Evolutionary conservation across 2,113 vertebrate genomes (phyloP).

Genomic region (Anhinga rufa): DNA sequence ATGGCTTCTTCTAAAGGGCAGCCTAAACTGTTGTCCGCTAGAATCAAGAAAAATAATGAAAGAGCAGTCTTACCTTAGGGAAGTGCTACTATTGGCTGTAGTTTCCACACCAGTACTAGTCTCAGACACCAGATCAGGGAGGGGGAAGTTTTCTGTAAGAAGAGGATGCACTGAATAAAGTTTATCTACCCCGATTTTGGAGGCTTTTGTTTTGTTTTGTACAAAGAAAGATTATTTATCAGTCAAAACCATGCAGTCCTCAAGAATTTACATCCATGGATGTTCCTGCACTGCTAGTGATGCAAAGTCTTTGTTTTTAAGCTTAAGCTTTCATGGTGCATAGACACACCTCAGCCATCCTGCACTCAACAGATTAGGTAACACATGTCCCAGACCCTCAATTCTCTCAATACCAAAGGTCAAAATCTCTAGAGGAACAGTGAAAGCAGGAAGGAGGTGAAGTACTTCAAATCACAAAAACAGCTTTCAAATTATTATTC

Average conservation of each 20-base stretch:
- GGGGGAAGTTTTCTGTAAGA: conserved; percentile 89
- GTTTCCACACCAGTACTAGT: conserved; percentile 93
- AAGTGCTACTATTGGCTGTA: conserved; percentile 87
- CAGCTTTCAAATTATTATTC: neutral
- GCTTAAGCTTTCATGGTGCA: neutral
- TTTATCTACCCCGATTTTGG: neutral
- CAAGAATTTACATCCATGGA: neutral
- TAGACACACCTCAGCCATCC: neutral
- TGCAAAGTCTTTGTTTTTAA: neutral
- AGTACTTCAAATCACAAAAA: neutral
- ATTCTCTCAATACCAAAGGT: neutral
- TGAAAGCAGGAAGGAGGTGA: neutral
- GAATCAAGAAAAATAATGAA: neutral
- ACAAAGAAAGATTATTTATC: neutral
- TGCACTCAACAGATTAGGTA: neutral
- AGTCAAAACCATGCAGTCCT: neutral
- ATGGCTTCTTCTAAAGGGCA: neutral
- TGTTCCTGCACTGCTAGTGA: neutral
- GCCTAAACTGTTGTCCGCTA: neutral
- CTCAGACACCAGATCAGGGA: conserved; percentile 90
- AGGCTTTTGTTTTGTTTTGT: neutral
- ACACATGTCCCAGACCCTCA: neutral
- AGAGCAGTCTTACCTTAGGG: conserved; percentile 77
- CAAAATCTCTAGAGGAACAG: neutral
- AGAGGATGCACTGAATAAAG: neutral